Conservation (phyloP, 2,888 invertebrate genomes). For the Mythimna pallens region DNA sequence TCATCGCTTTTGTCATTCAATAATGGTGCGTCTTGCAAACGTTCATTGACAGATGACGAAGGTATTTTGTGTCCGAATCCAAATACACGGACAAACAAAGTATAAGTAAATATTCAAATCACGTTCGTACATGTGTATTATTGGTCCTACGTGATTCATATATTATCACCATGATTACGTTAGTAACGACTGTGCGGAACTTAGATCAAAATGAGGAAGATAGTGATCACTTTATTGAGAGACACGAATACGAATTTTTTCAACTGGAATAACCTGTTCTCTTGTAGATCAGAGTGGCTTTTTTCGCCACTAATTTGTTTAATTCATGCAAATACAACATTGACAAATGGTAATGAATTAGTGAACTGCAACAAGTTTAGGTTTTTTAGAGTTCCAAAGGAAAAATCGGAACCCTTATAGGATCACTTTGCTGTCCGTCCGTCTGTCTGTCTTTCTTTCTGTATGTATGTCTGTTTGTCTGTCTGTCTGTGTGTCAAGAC, state of each 20-base stretch:
- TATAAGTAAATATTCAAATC: constrained; percentile 46
- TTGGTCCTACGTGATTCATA: constrained; percentile 39
- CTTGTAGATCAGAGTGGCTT: not conserved
- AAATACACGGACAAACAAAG: constrained; percentile 38
- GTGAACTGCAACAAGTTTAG: too few relatives aligned
- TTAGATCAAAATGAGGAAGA: constrained; percentile 9
- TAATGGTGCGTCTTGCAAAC: constrained; percentile 2
- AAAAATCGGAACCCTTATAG: too few relatives aligned
- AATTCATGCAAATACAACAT: not conserved
- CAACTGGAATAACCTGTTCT: not conserved
- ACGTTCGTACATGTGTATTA: constrained; percentile 30
- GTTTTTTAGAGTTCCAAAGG: too few relatives aligned
- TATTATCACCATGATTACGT: constrained; percentile 20
- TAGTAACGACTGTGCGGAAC: constrained; percentile 2
- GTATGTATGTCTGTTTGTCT: too few relatives aligned
- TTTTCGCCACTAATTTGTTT: not conserved
- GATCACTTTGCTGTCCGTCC: too few relatives aligned
- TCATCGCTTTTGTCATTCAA: constrained; percentile 25
- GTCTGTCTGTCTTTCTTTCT: too few relatives aligned
- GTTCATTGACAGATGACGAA: constrained; percentile 4
- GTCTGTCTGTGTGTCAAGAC: too few relatives aligned
- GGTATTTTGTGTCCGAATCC: not conserved
- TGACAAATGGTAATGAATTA: too few relatives aligned
- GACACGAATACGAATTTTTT: not conserved
- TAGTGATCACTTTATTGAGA: not conserved